Conservation (phyloP, 2,797 vertebrate species). For the Danio kyathit region DNA sequence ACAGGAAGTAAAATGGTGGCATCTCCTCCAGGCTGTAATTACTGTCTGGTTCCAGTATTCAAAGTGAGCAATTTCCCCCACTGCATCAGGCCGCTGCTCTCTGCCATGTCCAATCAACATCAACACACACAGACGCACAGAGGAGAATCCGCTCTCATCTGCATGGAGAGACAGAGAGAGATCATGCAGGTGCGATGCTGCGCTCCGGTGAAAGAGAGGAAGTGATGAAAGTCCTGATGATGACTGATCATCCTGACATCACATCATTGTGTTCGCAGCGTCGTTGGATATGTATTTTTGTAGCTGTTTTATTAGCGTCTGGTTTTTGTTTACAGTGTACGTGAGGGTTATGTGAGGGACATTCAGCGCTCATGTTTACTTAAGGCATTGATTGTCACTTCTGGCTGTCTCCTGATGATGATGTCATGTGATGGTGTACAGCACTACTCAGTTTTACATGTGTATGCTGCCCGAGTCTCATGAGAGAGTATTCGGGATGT, state of each 20-base stretch:
- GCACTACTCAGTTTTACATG: not conserved
- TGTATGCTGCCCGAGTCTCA: constrained; percentile 5
- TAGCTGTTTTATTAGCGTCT: not conserved
- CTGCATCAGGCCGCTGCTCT: constrained; percentile 56
- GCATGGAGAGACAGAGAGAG: constrained; percentile 12
- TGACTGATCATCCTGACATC: not conserved
- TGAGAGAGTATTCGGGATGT: not conserved
- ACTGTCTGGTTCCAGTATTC: constrained; percentile 62
- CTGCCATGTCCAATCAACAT: constrained; percentile 71
- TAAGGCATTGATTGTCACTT: constrained; percentile 23
- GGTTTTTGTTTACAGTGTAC: constrained; percentile 11
- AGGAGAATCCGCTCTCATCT: constrained; percentile 56
- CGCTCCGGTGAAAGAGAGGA: constrained; percentile 10
- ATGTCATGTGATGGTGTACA: constrained; percentile 7
- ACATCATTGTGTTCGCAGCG: not conserved
- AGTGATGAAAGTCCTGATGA: constrained; percentile 47
- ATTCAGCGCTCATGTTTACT: constrained; percentile 8
- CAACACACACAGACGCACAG: constrained; percentile 62
- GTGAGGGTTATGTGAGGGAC: not conserved
- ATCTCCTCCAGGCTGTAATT: constrained; percentile 65
- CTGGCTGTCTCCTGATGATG: not conserved
- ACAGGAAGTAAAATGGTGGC: constrained; percentile 51
- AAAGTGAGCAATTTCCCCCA: constrained; percentile 66
- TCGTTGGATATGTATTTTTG: constrained; percentile 7
- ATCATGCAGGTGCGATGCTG: constrained; percentile 17